A percentile compares a stretch with the other conserved stretches of the same genome.
These are phyloP conservation scores for Tachystola acroxantha DNA, from an alignment of 2,888 invertebrate genomes.

Conservation along the genomic window DNA sequence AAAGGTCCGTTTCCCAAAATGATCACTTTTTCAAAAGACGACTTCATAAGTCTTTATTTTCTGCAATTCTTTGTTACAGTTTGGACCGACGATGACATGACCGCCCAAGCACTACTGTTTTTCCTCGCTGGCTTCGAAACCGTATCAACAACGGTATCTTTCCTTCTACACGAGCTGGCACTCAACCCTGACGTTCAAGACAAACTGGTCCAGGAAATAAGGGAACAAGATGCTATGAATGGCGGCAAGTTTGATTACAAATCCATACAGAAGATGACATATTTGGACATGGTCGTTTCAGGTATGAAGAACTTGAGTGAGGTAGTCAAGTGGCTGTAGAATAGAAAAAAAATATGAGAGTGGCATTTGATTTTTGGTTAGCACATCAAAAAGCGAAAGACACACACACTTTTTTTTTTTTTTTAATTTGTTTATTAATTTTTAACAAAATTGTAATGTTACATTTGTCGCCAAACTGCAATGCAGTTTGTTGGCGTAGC, in stretches of 20 bases:
- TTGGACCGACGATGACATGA: slow-evolving; percentile 57
- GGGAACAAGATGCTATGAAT: slow-evolving; percentile 49
- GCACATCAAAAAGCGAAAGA: no score
- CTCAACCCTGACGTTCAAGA: slow-evolving; percentile 77
- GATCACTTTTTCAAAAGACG: no score
- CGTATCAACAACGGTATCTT: slow-evolving; percentile 58
- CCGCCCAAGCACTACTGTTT: slow-evolving; percentile 71
- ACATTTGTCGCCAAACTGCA: no score
- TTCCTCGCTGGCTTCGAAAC: slow-evolving; percentile 79
- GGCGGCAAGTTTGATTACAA: slow-evolving; percentile 68
- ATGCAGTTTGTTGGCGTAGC: no score
- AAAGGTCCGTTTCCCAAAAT: no score
- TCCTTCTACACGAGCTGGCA: slow-evolving; percentile 76
- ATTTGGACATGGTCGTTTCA: slow-evolving; percentile 80
- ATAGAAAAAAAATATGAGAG: slow-evolving; percentile 1
- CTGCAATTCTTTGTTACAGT: no score
- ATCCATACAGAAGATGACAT: slow-evolving; percentile 72
- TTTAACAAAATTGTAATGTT: no score
- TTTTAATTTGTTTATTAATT: no score
- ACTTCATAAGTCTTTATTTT: no score
- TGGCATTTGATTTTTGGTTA: background rate
- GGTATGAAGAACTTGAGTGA: no score
- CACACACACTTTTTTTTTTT: no score
- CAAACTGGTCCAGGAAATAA: slow-evolving; percentile 73
- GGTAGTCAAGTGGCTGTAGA: background rate